These are phyloP conservation scores for Zophobas atratus DNA, from an alignment of 1,140 invertebrate species.

Conservation along the genomic window DNA sequence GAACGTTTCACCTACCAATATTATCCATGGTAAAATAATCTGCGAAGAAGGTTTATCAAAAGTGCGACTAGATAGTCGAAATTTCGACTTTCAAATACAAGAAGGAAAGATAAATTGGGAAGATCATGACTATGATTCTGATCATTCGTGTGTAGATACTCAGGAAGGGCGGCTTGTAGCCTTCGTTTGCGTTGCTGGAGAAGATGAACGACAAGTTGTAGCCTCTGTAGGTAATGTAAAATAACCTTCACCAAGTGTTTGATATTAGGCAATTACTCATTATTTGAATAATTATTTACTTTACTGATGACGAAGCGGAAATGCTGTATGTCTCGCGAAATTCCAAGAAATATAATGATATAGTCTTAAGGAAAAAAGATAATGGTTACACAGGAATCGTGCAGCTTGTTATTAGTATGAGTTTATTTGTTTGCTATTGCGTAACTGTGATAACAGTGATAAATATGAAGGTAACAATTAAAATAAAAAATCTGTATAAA, in stretches of 20 bases:
- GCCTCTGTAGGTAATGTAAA: slow-evolving; percentile 11
- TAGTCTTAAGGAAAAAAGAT: too few relatives aligned
- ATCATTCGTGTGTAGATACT: slow-evolving; percentile 30
- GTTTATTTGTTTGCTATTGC: background rate
- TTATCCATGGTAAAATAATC: slow-evolving; percentile 13
- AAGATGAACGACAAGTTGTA: background rate
- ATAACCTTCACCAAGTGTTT: background rate
- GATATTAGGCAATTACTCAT: background rate
- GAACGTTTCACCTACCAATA: background rate
- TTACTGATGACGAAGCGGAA: slow-evolving; percentile 6
- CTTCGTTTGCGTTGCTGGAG: slow-evolving; percentile 6
- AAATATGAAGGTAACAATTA: background rate
- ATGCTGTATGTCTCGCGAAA: background rate
- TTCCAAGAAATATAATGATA: background rate
- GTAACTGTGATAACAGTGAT: background rate
- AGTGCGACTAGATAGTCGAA: background rate
- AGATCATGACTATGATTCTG: slow-evolving; percentile 11
- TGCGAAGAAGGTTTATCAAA: background rate
- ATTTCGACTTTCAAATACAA: slow-evolving; percentile 9
- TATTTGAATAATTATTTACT: background rate
- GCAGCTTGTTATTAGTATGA: background rate
- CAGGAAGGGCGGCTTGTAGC: background rate
- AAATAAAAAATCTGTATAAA: too few relatives aligned
- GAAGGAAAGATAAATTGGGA: slow-evolving; percentile 3
- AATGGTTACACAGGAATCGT: too few relatives aligned